phyloP scores from a whole-genome alignment of 2,797 vertebrate genomes.

The Carapus acus region DNA sequence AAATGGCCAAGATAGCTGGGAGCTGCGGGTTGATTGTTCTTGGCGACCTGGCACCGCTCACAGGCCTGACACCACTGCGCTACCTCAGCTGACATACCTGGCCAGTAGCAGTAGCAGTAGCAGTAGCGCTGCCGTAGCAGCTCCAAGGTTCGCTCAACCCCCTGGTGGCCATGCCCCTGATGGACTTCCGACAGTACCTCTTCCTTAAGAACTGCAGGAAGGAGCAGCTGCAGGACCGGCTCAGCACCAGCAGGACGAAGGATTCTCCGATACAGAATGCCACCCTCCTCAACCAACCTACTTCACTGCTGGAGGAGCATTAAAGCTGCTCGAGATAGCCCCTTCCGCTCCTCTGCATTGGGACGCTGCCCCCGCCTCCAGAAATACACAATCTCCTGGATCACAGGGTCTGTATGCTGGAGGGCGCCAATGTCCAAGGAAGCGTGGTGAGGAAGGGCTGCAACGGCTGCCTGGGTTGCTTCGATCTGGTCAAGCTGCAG shows the following conservation, averaged over 20 bases:
- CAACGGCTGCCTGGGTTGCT: not conserved
- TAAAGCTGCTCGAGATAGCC: not conserved
- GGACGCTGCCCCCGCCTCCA: not conserved
- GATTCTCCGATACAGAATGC: not conserved
- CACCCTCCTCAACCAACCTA: not conserved
- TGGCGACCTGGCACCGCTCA: slow-evolving; percentile 12
- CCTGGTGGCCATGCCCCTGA: slow-evolving; percentile 18
- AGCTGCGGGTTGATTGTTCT: not conserved
- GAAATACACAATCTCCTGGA: not conserved
- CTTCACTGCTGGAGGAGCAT: not conserved
- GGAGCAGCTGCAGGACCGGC: not conserved
- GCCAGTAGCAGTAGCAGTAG: slow-evolving; percentile 26
- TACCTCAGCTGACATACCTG: not conserved
- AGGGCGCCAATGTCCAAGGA: not conserved
- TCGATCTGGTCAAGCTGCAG: too few species aligned
- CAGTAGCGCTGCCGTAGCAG: not conserved
- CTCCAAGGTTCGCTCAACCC: slow-evolving; percentile 1
- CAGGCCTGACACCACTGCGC: slow-evolving; percentile 1
- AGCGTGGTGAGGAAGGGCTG: not conserved
- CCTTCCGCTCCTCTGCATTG: too few species aligned
- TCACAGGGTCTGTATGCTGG: not conserved
- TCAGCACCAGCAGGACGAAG: not conserved
- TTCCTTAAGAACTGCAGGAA: not conserved
- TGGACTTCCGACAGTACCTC: slow-evolving; percentile 10
- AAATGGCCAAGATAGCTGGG: not conserved